Evolutionary conservation across 1,140 invertebrate genomes (phyloP).

Genomic region (Diploscapter pachys): DNA sequence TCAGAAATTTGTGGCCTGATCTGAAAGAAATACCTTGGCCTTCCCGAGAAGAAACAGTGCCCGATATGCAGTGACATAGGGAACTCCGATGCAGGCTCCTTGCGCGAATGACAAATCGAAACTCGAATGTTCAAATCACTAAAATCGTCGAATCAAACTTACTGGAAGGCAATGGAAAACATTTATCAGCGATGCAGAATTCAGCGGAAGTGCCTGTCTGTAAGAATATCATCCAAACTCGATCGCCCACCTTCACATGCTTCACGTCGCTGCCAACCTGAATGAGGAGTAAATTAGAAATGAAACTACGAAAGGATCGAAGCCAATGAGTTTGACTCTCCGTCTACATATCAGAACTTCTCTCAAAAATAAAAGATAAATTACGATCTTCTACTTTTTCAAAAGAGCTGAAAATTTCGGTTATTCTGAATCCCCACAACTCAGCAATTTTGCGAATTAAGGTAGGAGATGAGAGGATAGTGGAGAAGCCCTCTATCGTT

Average conservation of each 20-base stretch:
- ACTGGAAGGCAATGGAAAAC: constrained; percentile 60
- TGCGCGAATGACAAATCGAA: constrained; percentile 61
- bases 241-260: constrained; percentile 54
- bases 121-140: neutral
- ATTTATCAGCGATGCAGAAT: constrained; percentile 59
- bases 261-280: constrained; percentile 15
- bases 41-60: constrained; percentile 43
- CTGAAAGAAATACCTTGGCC: constrained; percentile 6
- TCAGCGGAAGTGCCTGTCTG: constrained; percentile 64
- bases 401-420: too few species aligned
- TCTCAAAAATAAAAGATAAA: too few species aligned
- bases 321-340: too few species aligned
- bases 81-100: constrained; percentile 66
- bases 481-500: too few species aligned
- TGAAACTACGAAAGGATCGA: too few species aligned
- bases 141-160: too few species aligned
- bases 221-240: constrained; percentile 57
- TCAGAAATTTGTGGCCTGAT: neutral
- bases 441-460: too few species aligned
- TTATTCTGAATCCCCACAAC: too few species aligned
- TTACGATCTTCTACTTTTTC: too few species aligned
- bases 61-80: constrained; percentile 65
- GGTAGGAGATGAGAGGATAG: too few species aligned
- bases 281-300: too few species aligned
- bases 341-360: too few species aligned